Evolutionary conservation across 2,113 vertebrate species (phyloP), one percentile per base, ranked within the genome.

Genomic region (Mustelus asterias): DNA sequence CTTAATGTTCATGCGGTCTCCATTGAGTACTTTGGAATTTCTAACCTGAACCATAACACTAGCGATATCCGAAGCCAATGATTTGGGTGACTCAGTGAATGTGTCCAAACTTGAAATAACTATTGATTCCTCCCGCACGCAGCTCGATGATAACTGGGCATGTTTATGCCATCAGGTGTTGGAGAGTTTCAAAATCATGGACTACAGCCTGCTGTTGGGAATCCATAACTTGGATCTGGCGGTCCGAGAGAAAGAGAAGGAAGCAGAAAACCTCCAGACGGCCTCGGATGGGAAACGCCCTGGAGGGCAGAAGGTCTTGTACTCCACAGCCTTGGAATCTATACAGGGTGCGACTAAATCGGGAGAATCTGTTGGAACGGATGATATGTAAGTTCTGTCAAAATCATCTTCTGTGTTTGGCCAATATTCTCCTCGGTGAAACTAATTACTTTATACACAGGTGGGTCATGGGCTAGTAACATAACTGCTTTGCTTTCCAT

Each of bases 171-270:
- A 0, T 29, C 96, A 99, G 99, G 99, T 99, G 60, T 97, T 99
- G 96, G 99, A 99, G 97, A 99, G 99, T 96, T 99, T 99, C 97
- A 99, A 99, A 97, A 99, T 99, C 96, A 99, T 99, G 99, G 99
- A 99, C 97, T 99, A 99, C 97, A 99, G 99, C 97, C 97, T 99
- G 96, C 97, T 99, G 96, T 97, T 99, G 96, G 99, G 99, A 58
- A 98, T 99, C 96, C 99, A 99, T 20, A 97, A 99, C 92, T 96
- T 99, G 97, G 98, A 98, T 96, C 98, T 98, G 72, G 97, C 97
- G 90, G 97, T 97, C 72, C 98, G 98, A 96, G 99, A 99, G 16
- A 98, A 97, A 96, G 98, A 98, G 48, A 98, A 97, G 96, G 98
- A 98, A 37, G 97, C 96, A 2, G 99, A 99, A 65, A 96, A 96